Base-by-base conservation (phyloP, 2,113 vertebrate genomes). In the Scolopax mira region DNA sequence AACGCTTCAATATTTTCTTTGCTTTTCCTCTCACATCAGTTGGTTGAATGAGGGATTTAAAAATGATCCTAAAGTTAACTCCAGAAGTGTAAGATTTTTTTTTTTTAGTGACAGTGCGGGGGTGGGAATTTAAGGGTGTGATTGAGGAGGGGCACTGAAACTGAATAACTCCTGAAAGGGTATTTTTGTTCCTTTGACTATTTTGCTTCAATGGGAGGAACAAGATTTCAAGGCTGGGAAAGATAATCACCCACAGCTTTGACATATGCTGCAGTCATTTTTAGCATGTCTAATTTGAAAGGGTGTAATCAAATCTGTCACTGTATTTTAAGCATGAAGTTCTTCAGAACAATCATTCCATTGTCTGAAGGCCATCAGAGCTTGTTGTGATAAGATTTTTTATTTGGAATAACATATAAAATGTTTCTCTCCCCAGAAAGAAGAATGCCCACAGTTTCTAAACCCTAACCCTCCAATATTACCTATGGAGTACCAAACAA, bases 401-500 rank as follows among this genome's bases (percentile, higher is more conserved):
- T 82, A 44, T 84, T 95, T 93, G 84, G 51, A 95, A 86, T 91
- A 80, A 85, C 18, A 2, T 80, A 44, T 58, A 80, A 95, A 97
- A 88, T 95, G 16, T 88, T 60, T 94, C 30, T 82, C 41, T 84
- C 27, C 41, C 21, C 93, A 99, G 99, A 98, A 98, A 94, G 96
- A 95, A 52, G 91, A 78, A 33, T 99, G 99, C 95, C 99, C 99
- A n/a, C 99, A 99, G 97, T 99, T 99, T 93, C 98, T 98, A 96
- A 96, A 98, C 23, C 98, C 98, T 35, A 89, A 83, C 33, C 99
- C 99, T 13, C 71, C 87, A 66, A 95, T 99, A 79, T 99, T 99
- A 94, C 99, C 99, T 9, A 98, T 99, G 91, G 98, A 98, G 46
- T 93, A 96, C 9, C 72, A 70, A 95, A 98, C 98, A 13, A 96